Percentiles rank a stretch among this genome's conserved stretches.
Evolutionary conservation across 2,797 vertebrate genomes (phyloP).

Genomic region (Pipistrellus nathusii): DNA sequence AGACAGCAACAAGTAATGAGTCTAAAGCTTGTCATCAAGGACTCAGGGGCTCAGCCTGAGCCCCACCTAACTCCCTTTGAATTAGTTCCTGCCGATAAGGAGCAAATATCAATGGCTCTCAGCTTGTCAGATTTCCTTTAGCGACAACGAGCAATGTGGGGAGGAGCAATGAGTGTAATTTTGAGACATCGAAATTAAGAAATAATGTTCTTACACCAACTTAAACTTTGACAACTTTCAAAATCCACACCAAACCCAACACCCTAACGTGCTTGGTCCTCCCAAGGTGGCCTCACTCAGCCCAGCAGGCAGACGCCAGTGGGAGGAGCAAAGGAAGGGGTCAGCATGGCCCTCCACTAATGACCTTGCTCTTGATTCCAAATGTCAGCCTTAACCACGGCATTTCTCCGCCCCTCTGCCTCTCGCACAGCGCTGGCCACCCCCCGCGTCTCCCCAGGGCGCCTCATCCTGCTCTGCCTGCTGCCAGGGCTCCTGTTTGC

Average conservation of each 20-base stretch:
- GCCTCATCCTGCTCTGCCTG: constrained; percentile 43
- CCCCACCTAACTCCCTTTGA: background rate
- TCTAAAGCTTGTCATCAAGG: background rate
- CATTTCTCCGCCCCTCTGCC: background rate
- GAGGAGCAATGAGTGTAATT: background rate
- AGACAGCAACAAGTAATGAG: background rate
- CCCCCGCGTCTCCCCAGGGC: background rate
- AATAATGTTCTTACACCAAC: background rate
- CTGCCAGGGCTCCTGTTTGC: constrained; percentile 62
- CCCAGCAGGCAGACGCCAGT: too few relatives aligned
- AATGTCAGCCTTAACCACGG: background rate
- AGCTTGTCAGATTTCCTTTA: background rate
- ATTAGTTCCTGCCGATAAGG: background rate
- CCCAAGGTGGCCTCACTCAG: background rate
- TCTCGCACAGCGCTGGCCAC: background rate
- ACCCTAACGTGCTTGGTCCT: background rate
- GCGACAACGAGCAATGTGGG: background rate
- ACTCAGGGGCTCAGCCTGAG: background rate
- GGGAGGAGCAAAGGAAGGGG: too few relatives aligned
- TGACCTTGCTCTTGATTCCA: background rate
- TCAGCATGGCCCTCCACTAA: too few relatives aligned
- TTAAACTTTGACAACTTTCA: background rate
- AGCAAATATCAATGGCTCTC: background rate
- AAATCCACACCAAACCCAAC: background rate
- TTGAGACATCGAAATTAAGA: background rate